Conservation (phyloP, 2,113 vertebrate species). For the Eurystomus gularis region DNA sequence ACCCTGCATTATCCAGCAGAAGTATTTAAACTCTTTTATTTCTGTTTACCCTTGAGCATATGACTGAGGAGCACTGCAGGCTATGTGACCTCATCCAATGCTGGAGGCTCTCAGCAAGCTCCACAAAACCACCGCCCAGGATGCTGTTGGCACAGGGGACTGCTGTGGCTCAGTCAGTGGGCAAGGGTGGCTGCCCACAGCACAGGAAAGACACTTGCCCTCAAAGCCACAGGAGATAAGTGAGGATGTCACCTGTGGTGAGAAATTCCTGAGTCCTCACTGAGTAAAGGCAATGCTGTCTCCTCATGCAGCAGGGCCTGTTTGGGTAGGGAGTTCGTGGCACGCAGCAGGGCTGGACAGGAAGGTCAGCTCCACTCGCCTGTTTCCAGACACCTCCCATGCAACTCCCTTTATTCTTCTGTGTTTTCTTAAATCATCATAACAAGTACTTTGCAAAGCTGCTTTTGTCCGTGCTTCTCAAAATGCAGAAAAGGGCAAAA, state of each 20-base stretch:
- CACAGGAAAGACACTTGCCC: not conserved
- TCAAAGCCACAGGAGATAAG: not conserved
- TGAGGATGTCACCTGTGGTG: not conserved
- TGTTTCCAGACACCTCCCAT: not conserved
- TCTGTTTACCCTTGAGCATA: not conserved
- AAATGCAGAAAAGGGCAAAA: not conserved
- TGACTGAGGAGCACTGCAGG: not conserved
- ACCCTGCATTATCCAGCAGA: not conserved
- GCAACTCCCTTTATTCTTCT: not conserved
- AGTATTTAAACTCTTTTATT: not conserved
- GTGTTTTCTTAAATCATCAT: not conserved
- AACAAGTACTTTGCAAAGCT: not conserved
- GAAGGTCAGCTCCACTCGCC: not conserved
- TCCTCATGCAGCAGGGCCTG: not conserved
- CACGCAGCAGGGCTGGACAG: not conserved
- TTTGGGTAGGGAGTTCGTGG: not conserved
- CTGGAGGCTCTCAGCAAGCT: not conserved
- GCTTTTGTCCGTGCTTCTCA: not conserved
- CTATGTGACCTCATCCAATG: rapidly evolving
- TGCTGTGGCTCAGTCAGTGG: not conserved
- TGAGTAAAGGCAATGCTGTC: not conserved
- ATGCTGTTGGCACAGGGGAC: rapidly evolving
- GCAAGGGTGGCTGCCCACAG: not conserved
- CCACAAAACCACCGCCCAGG: not conserved
- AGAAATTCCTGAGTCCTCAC: not conserved